phyloP scores from a whole-genome alignment of 2,797 vertebrate species.

The Ctenosaura bakeri region DNA sequence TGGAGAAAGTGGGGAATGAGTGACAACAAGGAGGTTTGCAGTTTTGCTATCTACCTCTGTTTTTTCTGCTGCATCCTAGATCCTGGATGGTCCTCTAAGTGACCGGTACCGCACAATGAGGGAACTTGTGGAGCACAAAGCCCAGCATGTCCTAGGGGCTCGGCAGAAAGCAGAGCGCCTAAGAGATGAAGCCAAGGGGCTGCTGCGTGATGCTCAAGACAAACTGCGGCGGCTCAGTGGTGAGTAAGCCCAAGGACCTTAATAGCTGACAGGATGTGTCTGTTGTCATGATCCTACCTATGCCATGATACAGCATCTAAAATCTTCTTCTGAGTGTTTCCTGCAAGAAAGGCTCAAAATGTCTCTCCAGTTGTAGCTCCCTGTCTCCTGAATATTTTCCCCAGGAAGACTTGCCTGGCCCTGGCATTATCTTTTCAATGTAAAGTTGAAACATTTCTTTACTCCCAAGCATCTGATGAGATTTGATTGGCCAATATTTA shows the following conservation, averaged over 20 bases:
- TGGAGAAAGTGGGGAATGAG: not conserved
- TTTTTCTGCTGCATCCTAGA: constrained; percentile 76
- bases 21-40: not conserved
- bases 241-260: too few species aligned
- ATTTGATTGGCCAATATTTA: not conserved
- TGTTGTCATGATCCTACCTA: not conserved
- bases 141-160: constrained; percentile 86
- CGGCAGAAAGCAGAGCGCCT: constrained; percentile 89
- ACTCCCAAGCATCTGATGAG: not conserved
- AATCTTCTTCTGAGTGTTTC: not conserved
- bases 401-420: not conserved
- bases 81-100: constrained; percentile 89
- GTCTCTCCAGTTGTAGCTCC: not conserved
- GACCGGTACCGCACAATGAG: constrained; percentile 91
- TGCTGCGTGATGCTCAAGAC: constrained; percentile 89
- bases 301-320: not conserved
- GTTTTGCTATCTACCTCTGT: not conserved
- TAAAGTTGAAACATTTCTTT: not conserved
- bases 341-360: not conserved
- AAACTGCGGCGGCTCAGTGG: constrained; percentile 91
- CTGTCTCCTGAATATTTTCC: too few species aligned
- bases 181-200: constrained; percentile 88
- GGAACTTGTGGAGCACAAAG: constrained; percentile 91
- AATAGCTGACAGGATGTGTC: not conserved
- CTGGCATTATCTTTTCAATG: not conserved